These are phyloP conservation scores for Strigops habroptila DNA, from an alignment of 2,113 vertebrate species.

Conservation along the genomic window DNA sequence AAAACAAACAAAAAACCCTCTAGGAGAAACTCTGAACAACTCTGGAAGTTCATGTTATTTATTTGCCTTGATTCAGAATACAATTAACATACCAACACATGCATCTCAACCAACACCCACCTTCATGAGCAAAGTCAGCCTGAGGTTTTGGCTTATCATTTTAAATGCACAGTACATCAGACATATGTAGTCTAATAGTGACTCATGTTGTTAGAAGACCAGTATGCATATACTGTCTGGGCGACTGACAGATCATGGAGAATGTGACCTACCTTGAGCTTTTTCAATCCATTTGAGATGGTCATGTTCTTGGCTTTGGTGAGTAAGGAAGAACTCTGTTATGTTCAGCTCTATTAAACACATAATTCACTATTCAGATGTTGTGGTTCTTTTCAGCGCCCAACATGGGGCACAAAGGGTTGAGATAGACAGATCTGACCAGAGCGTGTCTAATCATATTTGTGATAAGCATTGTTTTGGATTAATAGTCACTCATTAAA, in stretches of 20 bases:
- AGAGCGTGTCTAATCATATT: too few relatives aligned
- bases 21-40: neutral
- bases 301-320: neutral
- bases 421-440: too few relatives aligned
- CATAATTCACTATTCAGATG: neutral
- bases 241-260: neutral
- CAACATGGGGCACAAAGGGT: too few relatives aligned
- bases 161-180: neutral
- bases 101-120: neutral
- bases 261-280: too few relatives aligned
- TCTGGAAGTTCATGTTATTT: neutral
- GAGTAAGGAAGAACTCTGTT: neutral
- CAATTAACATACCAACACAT: neutral
- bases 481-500: too few relatives aligned
- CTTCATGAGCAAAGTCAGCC: neutral
- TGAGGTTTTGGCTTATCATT: neutral
- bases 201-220: neutral
- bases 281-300: neutral
- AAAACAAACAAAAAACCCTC: too few relatives aligned
- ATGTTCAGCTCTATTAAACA: neutral
- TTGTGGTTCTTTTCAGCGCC: too few relatives aligned
- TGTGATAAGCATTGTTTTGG: too few relatives aligned
- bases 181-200: fast-evolving
- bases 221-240: neutral
- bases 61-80: neutral